Conservation (phyloP, 1,140 invertebrate genomes). For the Papilio dardanus region DNA sequence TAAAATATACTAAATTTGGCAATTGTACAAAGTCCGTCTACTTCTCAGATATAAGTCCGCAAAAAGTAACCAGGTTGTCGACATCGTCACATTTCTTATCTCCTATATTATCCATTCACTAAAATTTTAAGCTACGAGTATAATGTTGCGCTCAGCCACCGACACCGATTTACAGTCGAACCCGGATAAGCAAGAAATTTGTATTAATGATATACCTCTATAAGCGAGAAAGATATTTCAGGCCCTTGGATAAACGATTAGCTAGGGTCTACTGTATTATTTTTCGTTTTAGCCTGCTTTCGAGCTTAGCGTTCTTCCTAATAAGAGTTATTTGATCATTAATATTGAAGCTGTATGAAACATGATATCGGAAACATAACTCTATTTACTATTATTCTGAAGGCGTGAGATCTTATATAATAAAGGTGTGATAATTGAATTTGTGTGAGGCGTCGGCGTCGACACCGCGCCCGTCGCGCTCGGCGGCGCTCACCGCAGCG, state of each 20-base stretch:
- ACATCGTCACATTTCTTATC: slow-evolving; percentile 9
- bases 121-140: slow-evolving; percentile 6
- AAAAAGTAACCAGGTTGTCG: slow-evolving; percentile 27
- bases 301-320: too few relatives aligned
- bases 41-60: neutral
- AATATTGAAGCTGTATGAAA: neutral
- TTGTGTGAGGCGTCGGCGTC: neutral
- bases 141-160: too few relatives aligned
- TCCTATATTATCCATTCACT: slow-evolving; percentile 27
- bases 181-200: too few relatives aligned
- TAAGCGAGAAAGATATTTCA: too few relatives aligned
- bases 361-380: neutral
- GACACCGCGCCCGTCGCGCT: neutral
- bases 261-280: too few relatives aligned
- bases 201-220: too few relatives aligned
- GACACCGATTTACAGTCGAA: neutral
- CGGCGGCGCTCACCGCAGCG: slow-evolving; percentile 5
- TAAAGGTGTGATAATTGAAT: slow-evolving; percentile 18
- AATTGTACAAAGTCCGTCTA: slow-evolving; percentile 8
- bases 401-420: slow-evolving; percentile 11
- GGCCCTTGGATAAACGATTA: too few relatives aligned
- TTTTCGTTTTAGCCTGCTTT: too few relatives aligned
- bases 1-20: slow-evolving; percentile 1
- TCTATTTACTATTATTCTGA: neutral
- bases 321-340: too few relatives aligned